Conservation (phyloP, 2,888 invertebrate species). For the Dorcus hopei region DNA sequence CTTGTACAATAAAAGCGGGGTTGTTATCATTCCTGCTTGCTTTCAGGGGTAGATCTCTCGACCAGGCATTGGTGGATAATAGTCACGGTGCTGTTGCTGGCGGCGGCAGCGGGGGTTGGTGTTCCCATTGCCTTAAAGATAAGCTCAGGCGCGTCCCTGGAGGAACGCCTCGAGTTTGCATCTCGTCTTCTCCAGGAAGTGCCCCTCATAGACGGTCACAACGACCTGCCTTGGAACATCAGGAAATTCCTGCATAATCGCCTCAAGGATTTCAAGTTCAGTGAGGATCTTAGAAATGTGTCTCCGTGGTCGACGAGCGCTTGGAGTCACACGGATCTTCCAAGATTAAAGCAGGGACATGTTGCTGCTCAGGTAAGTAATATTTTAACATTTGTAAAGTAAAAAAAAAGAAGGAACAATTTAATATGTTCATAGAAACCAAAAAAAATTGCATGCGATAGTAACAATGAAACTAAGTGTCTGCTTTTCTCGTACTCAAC, state of each 20-base stretch:
- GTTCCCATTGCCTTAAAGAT: slow-evolving; percentile 76
- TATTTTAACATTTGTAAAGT: no score
- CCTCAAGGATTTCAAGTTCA: slow-evolving; percentile 77
- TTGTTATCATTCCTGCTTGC: no score
- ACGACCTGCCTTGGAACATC: slow-evolving; percentile 89
- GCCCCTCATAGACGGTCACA: slow-evolving; percentile 82
- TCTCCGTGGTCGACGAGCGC: slow-evolving; percentile 69
- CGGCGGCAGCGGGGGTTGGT: slow-evolving; percentile 76
- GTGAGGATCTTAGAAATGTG: slow-evolving; percentile 64
- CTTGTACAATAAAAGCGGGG: no score
- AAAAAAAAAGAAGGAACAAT: no score
- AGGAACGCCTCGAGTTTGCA: slow-evolving; percentile 72
- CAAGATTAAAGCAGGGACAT: slow-evolving; percentile 68
- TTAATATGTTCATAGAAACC: no score
- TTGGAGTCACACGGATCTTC: slow-evolving; percentile 79
- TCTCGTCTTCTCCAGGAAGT: slow-evolving; percentile 72
- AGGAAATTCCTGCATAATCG: slow-evolving; percentile 86
- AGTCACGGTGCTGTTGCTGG: slow-evolving; percentile 70
- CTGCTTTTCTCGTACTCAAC: no score
- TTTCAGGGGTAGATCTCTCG: slow-evolving; percentile 56
- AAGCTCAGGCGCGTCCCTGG: slow-evolving; percentile 71
- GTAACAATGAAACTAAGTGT: no score
- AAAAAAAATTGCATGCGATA: no score
- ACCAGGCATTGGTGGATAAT: slow-evolving; percentile 75
- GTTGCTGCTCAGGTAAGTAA: slow-evolving; percentile 72